A percentile compares a stretch with the other conserved stretches of the same genome.
These are phyloP conservation scores for Albula goreensis DNA, from an alignment of 2,113 vertebrate genomes.

Conservation along the genomic window DNA sequence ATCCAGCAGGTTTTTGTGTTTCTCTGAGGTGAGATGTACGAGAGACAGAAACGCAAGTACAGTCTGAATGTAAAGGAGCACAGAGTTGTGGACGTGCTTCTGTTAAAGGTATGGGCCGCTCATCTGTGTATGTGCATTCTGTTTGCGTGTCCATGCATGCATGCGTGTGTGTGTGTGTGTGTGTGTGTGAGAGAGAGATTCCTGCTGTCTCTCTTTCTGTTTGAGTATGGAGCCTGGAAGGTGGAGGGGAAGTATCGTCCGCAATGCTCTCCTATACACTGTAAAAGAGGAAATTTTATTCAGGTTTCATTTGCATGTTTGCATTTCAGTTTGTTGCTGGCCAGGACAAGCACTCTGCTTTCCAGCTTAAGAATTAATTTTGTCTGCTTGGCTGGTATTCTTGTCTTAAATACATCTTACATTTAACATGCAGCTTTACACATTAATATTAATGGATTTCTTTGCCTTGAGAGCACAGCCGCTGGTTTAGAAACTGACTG, in stretches of 20 bases:
- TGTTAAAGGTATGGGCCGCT: conserved; percentile 78
- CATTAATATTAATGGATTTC: too few species aligned
- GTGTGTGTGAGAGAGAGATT: neutral
- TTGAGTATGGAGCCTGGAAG: too few species aligned
- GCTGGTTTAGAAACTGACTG: too few species aligned
- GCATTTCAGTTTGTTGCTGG: neutral
- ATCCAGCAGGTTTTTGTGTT: neutral
- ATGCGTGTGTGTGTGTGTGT: neutral
- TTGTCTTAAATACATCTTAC: neutral
- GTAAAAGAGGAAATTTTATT: neutral
- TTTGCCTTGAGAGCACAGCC: too few species aligned
- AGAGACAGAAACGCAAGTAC: conserved; percentile 11
- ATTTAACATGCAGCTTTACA: too few species aligned
- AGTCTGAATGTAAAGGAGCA: conserved; percentile 83
- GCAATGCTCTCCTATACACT: too few species aligned
- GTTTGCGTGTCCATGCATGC: neutral
- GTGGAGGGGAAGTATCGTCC: too few species aligned
- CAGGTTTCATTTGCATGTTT: neutral
- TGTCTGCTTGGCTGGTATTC: neutral
- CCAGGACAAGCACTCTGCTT: neutral
- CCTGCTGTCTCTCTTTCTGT: too few species aligned
- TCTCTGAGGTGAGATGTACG: neutral
- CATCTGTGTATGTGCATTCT: neutral
- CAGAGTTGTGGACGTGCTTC: conserved; percentile 81
- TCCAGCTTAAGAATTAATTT: neutral